These are phyloP conservation scores for Sylvicola fuscatus DNA, from an alignment of 2,888 invertebrate species.

Conservation along the genomic window DNA sequence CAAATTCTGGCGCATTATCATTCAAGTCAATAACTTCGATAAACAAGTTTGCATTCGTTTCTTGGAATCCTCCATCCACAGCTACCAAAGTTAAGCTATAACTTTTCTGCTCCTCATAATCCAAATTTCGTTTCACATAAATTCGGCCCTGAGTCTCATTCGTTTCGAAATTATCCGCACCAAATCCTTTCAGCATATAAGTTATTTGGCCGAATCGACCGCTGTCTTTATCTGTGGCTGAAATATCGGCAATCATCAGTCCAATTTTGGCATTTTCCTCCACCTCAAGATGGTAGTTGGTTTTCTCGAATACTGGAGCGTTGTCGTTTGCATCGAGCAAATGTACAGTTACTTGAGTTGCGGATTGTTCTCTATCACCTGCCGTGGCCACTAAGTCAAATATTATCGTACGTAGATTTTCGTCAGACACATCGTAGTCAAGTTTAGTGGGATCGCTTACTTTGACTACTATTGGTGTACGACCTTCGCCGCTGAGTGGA, in stretches of 20 bases:
- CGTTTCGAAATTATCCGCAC: constrained; percentile 53
- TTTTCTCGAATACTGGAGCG: constrained; percentile 41
- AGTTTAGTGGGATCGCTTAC: constrained; percentile 41
- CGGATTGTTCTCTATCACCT: constrained; percentile 32
- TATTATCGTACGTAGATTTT: constrained; percentile 33
- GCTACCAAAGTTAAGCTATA: constrained; percentile 65
- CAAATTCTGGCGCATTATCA: constrained; percentile 55
- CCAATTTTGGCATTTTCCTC: constrained; percentile 41
- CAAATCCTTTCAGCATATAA: constrained; percentile 58
- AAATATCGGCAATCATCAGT: constrained; percentile 39
- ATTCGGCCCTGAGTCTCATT: constrained; percentile 44
- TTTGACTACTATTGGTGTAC: constrained; percentile 52
- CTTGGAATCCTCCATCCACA: constrained; percentile 56
- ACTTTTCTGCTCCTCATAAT: constrained; percentile 61
- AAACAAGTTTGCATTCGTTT: constrained; percentile 46
- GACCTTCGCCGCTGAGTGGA: constrained; percentile 44
- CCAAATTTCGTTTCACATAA: constrained; percentile 39
- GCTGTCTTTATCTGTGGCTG: constrained; percentile 52
- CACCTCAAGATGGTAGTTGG: constrained; percentile 41
- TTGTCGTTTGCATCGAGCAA: constrained; percentile 65
- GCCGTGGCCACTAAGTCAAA: constrained; percentile 46
- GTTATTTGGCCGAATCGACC: constrained; percentile 48
- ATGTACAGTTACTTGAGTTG: constrained; percentile 38
- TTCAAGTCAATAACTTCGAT: constrained; percentile 55
- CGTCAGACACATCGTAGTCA: constrained; percentile 48